Percentiles rank a stretch among this genome's conserved stretches.
Evolutionary conservation across 2,113 vertebrate species (phyloP).

Genomic region (Tachuris rubrigastra): DNA sequence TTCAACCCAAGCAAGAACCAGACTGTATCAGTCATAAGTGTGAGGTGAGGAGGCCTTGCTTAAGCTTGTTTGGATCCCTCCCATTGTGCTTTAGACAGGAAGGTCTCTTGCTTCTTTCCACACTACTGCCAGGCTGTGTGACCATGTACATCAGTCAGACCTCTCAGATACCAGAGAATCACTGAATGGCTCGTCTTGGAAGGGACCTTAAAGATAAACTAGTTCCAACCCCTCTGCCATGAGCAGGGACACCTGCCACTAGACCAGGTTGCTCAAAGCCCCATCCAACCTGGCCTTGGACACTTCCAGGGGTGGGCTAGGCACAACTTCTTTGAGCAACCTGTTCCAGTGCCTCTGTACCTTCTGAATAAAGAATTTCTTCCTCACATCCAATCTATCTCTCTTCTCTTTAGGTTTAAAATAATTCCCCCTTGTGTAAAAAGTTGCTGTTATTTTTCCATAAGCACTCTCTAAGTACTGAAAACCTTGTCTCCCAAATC

Average conservation of each 20-base stretch:
- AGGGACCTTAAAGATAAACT: neutral
- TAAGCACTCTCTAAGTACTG: neutral
- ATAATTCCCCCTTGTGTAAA: neutral
- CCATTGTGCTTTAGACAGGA: neutral
- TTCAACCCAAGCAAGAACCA: neutral
- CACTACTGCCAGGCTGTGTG: neutral
- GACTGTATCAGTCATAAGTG: neutral
- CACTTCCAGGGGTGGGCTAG: neutral
- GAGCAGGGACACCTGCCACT: neutral
- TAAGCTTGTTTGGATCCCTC: neutral
- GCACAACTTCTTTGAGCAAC: no score
- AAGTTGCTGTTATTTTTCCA: neutral
- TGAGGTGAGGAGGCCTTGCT: neutral
- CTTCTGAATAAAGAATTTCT: neutral
- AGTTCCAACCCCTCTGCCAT: neutral
- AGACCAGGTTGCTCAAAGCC: neutral
- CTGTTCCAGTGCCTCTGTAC: neutral
- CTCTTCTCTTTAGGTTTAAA: neutral
- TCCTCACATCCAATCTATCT: neutral
- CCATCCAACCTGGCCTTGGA: neutral
- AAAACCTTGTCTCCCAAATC: neutral
- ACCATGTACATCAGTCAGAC: rapidly evolving
- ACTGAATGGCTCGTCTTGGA: neutral
- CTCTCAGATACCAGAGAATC: neutral
- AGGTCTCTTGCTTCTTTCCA: neutral